Conservation (phyloP, 2,113 vertebrate species). For the Ceuthmochares aereus region DNA sequence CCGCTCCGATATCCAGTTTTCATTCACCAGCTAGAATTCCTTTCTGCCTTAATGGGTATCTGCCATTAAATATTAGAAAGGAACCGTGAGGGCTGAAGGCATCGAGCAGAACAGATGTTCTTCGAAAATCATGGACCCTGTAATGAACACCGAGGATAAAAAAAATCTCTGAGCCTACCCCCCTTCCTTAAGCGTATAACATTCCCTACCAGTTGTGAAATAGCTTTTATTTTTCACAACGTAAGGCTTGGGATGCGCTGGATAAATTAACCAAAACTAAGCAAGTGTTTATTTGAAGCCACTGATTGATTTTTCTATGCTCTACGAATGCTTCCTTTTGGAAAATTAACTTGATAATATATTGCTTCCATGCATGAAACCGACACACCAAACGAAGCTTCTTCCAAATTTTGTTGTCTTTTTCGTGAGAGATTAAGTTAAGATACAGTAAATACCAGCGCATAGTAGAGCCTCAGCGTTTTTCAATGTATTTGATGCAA, state of each 20-base stretch:
- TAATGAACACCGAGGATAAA: constrained; percentile 16
- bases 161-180: background rate
- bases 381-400: background rate
- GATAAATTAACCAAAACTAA: background rate
- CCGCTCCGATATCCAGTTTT: rapidly evolving
- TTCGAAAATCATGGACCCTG: constrained; percentile 13
- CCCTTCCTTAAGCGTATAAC: background rate
- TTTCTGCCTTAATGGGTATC: background rate
- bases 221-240: background rate
- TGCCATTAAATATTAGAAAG: constrained; percentile 4
- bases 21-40: background rate
- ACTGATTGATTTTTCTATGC: background rate
- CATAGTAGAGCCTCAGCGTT: background rate
- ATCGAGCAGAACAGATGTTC: background rate
- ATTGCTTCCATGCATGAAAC: background rate
- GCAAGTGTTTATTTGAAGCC: background rate
- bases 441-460: background rate
- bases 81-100: background rate
- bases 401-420: background rate
- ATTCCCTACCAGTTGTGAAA: background rate
- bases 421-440: background rate
- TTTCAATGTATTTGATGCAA: background rate
- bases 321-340: background rate
- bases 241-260: background rate
- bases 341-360: background rate